Evolutionary conservation across 2,113 vertebrate genomes (phyloP), one percentile per base, ranked within the genome.

Genomic region (Oostethus manadensis): DNA sequence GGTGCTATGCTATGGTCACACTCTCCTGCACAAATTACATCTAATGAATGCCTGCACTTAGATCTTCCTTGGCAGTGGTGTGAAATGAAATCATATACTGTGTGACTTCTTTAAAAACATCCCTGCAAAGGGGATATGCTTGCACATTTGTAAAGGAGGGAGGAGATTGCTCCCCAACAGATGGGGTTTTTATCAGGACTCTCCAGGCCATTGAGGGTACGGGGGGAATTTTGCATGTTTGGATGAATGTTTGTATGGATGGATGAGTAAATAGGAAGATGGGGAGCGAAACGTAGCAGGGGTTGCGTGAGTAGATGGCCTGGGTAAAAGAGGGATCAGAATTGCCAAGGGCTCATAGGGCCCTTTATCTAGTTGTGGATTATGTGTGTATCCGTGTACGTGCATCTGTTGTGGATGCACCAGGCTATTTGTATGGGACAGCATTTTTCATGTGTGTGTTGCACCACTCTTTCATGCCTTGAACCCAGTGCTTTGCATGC

Each of bases 351-450:
- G 77, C 82, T 74, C 68, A 58, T 76, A n/a, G 35, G 66, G 75
- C 82, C 72, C 66, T 56, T 76, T 62, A 74, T 71, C 73, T 69
- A 59, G 62, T 68, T 70, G 60, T 70, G 76, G 79, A 74, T 86
- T 70, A 71, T 57, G 38, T 70, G 64, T 45, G 44, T 66, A 59
- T 56, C 58, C 43, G 64, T 58, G 66, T 51, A 58, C 4, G 61
- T 54, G 61, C 16, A 48, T 51, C 10, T 42, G 50, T 55, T 16
- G 3, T 55, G 47, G 18, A n/a, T 60, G 51, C 67, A 40, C 42
- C 26, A 60, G 26, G 42, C 69, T 60, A 45, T 66, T 46, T 18
- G 35, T 60, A 46, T 45, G 48, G 7, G 50, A 51, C 45, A 20
- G 40, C 26, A 17, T 40, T 54, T 66, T 63, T 60, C 23, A 20